phyloP scores from a whole-genome alignment of 1,140 invertebrate genomes.

The Procambarus clarkii region DNA sequence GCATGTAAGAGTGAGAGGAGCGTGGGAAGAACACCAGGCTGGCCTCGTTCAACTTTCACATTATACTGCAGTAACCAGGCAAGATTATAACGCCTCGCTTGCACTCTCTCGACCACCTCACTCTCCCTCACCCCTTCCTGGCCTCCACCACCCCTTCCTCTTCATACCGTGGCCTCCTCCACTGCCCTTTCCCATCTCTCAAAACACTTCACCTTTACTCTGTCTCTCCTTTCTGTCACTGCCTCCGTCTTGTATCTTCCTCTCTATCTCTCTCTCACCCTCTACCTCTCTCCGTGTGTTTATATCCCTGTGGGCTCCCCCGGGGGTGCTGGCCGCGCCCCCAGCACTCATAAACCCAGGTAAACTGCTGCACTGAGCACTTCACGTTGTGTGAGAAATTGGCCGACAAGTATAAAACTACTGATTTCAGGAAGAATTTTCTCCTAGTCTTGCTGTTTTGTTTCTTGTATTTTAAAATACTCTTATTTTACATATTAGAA shows the following conservation, averaged over 20 bases:
- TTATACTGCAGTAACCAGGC: conserved; percentile 11
- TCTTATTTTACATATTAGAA: too few relatives aligned
- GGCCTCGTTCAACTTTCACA: conserved; percentile 12
- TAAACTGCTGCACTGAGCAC: background rate
- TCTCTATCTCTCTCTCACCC: background rate
- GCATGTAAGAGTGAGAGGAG: background rate
- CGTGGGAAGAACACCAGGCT: background rate
- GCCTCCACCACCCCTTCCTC: background rate
- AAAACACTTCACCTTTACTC: background rate
- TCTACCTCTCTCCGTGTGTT: too few relatives aligned
- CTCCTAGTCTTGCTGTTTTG: too few relatives aligned
- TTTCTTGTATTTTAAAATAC: too few relatives aligned
- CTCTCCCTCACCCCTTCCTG: background rate
- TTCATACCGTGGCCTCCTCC: background rate
- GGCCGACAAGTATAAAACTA: background rate
- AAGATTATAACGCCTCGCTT: background rate
- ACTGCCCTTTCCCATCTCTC: background rate
- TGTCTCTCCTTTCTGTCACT: background rate
- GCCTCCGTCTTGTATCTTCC: background rate
- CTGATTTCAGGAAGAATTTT: background rate
- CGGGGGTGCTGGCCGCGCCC: background rate
- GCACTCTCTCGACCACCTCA: background rate
- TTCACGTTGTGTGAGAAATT: background rate
- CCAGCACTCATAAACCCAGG: background rate
- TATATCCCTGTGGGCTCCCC: too few relatives aligned